Evolutionary conservation across 1,140 invertebrate species (phyloP).

Genomic region (Caenorhabditis inopinata): DNA sequence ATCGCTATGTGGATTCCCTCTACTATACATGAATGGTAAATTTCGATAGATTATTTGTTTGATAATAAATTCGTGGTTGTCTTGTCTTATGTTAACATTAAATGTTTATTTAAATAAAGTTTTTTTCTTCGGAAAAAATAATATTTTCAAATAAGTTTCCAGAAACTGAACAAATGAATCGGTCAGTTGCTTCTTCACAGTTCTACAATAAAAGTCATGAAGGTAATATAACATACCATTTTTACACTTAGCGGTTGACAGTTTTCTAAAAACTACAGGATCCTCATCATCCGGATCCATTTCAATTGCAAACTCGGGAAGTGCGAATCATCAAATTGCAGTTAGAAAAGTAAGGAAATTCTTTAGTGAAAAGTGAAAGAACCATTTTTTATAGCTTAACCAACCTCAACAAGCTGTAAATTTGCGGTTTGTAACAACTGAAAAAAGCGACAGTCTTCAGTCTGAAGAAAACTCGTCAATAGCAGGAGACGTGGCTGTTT

Average conservation of each 20-base stretch:
- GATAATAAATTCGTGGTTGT: not conserved
- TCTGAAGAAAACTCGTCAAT: not conserved
- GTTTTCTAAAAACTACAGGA: not conserved
- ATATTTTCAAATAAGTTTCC: not conserved
- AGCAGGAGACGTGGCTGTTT: not conserved
- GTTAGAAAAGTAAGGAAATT: not conserved
- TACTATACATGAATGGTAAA: constrained; percentile 40
- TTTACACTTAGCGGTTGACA: not conserved
- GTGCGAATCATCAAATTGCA: not conserved
- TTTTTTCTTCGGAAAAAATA: not conserved
- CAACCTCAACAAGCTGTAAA: not conserved
- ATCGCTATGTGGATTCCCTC: constrained; percentile 58
- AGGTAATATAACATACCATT: not conserved
- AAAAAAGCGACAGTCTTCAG: not conserved
- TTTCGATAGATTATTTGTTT: constrained; percentile 8
- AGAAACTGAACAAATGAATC: constrained; percentile 6
- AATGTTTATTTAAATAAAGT: too few species aligned
- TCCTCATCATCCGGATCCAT: not conserved
- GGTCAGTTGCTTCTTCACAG: not conserved
- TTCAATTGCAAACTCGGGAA: not conserved
- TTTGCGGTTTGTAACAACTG: not conserved
- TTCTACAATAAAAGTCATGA: constrained; percentile 13
- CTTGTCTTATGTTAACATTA: not conserved
- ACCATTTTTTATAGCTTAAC: not conserved
- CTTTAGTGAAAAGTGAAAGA: too few species aligned